Evolutionary conservation across 2,113 vertebrate species (phyloP).

Genomic region (Ifrita kowaldi): DNA sequence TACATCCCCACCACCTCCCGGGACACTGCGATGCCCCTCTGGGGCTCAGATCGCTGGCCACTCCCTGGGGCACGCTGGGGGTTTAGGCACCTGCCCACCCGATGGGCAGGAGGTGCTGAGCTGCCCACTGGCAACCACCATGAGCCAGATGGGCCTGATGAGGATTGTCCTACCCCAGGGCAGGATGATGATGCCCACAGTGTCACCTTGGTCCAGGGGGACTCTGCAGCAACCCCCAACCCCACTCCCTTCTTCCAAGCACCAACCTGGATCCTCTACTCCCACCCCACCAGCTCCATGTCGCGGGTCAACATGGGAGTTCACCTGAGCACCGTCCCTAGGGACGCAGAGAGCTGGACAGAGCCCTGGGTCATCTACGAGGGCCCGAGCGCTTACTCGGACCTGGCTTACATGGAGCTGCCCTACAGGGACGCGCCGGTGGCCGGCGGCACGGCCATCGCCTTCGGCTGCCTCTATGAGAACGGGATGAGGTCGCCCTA

Average conservation of each 20-base stretch:
- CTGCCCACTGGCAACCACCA: fast-evolving
- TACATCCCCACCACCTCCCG: fast-evolving
- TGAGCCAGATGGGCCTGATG: fast-evolving
- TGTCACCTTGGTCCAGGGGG: fast-evolving
- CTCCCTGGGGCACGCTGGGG: neutral
- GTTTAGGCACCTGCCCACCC: fast-evolving
- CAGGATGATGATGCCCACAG: fast-evolving
- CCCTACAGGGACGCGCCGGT: constrained; percentile 31
- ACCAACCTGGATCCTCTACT: constrained; percentile 88
- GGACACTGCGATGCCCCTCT: fast-evolving
- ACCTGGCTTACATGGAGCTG: constrained; percentile 83
- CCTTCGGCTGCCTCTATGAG: constrained; percentile 89
- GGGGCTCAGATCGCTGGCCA: fast-evolving
- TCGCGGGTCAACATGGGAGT: constrained; percentile 83
- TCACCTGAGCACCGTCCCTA: constrained; percentile 83
- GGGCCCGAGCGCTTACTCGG: constrained; percentile 92
- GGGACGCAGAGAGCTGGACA: constrained; percentile 85
- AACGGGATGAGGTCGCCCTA: constrained; percentile 81
- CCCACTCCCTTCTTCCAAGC: constrained; percentile 58
- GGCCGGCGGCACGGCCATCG: constrained; percentile 29
- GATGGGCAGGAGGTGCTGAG: fast-evolving
- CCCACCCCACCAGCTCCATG: constrained; percentile 82
- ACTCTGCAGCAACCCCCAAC: fast-evolving
- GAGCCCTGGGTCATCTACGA: constrained; percentile 92
- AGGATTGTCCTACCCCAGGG: neutral